Evolutionary conservation across 2,113 vertebrate genomes (phyloP), one percentile per base, ranked within the genome.

Genomic region (Pluvianellus socialis): DNA sequence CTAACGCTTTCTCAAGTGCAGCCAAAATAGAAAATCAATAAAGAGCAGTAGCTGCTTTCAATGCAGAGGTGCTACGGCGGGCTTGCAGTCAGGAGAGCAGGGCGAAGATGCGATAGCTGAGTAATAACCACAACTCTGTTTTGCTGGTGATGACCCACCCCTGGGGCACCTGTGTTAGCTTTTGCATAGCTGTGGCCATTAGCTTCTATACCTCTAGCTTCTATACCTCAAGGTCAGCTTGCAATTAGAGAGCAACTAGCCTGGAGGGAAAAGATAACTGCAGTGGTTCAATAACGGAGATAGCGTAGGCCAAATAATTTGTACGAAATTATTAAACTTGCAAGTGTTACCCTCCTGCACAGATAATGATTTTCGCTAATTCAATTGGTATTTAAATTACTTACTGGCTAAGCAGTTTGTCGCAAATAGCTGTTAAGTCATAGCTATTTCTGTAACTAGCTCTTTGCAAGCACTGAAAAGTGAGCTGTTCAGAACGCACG

Each of bases 301-400:
- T 71, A 86, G 6, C 7, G 3, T 6, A 62, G 62, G 42, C 26
- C 63, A 94, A 94, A 96, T 91, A 93, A 82, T 75, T 86, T 87
- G 61, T 88, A 83, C 85, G 76, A 93, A 97, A 92, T 94, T 79
- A 91, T 91, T 92, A 92, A 89, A 90, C 73, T 72, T 61, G 19
- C 38, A 91, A 81, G 68, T 38, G 33, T 58, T 85, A 47, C 50
- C 45, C 71, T 86, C 90, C 91, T 85, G 61, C 72, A 50, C 67
- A 86, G 79, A 76, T 81, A 91, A 82, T 52, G 67, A 91, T 95
- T 97, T 92, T 96, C 52, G 47, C 20, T 76, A 75, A 72, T 38
- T 92, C 73, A 55, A 3, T 12, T 53, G 76, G 70, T 66, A 81
- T 92, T 95, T 91, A 84, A 96, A 94, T 91, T 75, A 83, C 79